These are phyloP conservation scores for Xanthorhoe spadicearia DNA, from an alignment of 2,888 invertebrate species.

Conservation along the genomic window DNA sequence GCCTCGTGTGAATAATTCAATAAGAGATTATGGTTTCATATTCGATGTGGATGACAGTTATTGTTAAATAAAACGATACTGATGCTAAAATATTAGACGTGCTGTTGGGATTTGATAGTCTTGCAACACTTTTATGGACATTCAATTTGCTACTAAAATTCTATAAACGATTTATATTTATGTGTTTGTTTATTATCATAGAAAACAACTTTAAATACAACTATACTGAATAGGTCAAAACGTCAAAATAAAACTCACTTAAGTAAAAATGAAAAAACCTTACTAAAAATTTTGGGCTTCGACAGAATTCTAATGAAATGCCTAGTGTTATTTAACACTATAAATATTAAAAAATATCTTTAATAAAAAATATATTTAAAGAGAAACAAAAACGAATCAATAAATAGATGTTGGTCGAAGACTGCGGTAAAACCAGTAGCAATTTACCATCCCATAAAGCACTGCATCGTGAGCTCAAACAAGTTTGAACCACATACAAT, in stretches of 20 bases:
- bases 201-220: neutral
- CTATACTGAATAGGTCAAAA: too few species aligned
- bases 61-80: constrained; percentile 26
- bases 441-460: constrained; percentile 11
- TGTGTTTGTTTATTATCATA: neutral
- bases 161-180: neutral
- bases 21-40: constrained; percentile 28
- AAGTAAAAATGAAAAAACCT: too few species aligned
- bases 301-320: too few species aligned
- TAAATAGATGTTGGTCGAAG: neutral
- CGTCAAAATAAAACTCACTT: too few species aligned
- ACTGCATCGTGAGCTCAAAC: neutral
- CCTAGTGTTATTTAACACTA: too few species aligned
- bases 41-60: constrained; percentile 25
- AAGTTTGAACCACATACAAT: constrained; percentile 19
- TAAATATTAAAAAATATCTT: too few species aligned
- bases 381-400: neutral
- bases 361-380: neutral
- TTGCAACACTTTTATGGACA: constrained; percentile 5
- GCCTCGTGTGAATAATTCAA: constrained; percentile 34
- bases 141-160: constrained; percentile 14
- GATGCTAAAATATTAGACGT: constrained; percentile 23
- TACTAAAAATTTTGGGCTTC: too few species aligned
- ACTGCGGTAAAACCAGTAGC: constrained; percentile 8
- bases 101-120: constrained; percentile 6